Evolutionary conservation across 2,797 vertebrate species (phyloP), one percentile per base, ranked within the genome.

Genomic region (Forpus xanthops): DNA sequence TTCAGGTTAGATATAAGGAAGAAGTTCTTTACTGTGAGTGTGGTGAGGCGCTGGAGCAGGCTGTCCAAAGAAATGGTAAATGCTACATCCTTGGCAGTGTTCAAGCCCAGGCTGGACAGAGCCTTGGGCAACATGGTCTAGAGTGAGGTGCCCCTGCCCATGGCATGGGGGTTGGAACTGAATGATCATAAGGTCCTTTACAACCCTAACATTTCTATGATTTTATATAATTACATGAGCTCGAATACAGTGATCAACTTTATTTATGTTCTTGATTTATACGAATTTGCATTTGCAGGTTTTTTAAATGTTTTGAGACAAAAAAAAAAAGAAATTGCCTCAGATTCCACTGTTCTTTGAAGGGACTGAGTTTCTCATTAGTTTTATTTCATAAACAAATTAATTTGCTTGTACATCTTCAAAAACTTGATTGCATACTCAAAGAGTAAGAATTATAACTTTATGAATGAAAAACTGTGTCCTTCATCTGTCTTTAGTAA

Each of bases 331-430:
- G 64, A 60, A 84, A 70, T 79, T 91, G 64, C 74, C 55, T 95
- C 58, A 94, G 90, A 95, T 82, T 84, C 52, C 82, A 10, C 31
- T 91, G 18, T 41, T 79, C 90, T 95, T 96, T 96, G 93, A 95
- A 92, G 72, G 67, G 49, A 53, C 19, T 68, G 71, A 75, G 83
- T 90, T 91, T 76, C 66, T 80, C 41, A 89, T 92, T 93, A 79
- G 60, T 71, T 77, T 71, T 76, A 79, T 84, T 93, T 95, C 71
- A 76, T 89, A 94, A 95, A 91, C 73, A 83, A 90, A 95, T 86
- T 71, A 27, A 87, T 95, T 94, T 95, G 70, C 53, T 91, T 17
- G 3, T 85, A 53, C 75, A 24, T 79, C 75, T 92, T 96, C 64
- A 90, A 61, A 93, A 95, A 89, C 23, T 33, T 76, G 1, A 2